Base-by-base conservation (phyloP, 1,140 invertebrate genomes). In the Drosophila lini region DNA sequence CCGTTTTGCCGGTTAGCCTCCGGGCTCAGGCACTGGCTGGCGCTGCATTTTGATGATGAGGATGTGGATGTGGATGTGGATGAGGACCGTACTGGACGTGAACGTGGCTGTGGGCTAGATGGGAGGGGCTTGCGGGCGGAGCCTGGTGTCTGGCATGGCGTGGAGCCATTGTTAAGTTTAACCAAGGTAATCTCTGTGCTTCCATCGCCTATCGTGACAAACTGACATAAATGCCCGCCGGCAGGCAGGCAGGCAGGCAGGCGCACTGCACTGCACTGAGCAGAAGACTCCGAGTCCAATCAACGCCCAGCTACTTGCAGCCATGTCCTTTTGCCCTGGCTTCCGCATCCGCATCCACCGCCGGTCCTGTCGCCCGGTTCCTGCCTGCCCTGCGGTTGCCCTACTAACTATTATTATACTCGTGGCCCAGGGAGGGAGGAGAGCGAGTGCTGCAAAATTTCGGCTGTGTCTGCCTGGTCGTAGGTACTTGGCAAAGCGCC, bases 131-230 rank as follows among this genome's bases (percentile, higher is more conserved):
- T 62, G 22, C 42, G 41, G 44, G 71, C 55, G 57, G 56, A 64
- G 62, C 68, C 68, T 71, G 68, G 79, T 82, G 83, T 73, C 65
- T 77, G 83, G 69, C 78, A 62, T 88, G 74, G 74, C 74, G 78
- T 67, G 61, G 77, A 76, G 80, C 83, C 80, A 80, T 88, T 88
- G 84, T 89, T 89, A 89, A 89, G 84, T 89, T 86, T 89, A 89
- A 89, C 84, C 84, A 89, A 89, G 84, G 84, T 89, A 89, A 89
- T 89, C 84, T 89, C 84, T 89, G 69, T 83, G 84, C 84, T 89
- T 84, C 84, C 77, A 89, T 89, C 84, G 84, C 84, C 84, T 89
- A 84, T 89, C 84, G 84, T 89, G 84, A 89, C 84, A 89, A 89
- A 89, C 84, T 89, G 84, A 84, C 84, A 89, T 89, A 89, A 89